These are phyloP conservation scores for Dendroctonus ponderosae DNA, from an alignment of 1,140 invertebrate genomes.

Conservation along the genomic window DNA sequence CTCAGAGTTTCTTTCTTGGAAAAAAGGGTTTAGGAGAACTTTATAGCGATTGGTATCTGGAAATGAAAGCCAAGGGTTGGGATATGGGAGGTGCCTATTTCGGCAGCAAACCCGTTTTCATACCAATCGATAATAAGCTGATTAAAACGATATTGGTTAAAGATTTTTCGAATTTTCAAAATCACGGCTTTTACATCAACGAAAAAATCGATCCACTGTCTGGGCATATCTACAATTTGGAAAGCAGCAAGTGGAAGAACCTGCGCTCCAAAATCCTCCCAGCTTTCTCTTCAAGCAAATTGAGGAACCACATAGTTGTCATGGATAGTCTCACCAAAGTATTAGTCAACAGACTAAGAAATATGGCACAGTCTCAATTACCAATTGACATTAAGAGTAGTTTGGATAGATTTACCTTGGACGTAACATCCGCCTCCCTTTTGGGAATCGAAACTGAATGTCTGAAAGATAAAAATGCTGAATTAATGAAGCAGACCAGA, in stretches of 20 bases:
- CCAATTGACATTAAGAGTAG: slow-evolving; percentile 54
- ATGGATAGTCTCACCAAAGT: slow-evolving; percentile 44
- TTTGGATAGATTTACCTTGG: slow-evolving; percentile 49
- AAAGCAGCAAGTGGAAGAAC: slow-evolving; percentile 48
- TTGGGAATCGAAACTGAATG: slow-evolving; percentile 48
- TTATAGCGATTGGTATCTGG: no score
- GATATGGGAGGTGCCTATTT: no score
- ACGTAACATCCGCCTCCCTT: no score
- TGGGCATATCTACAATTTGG: slow-evolving; percentile 47
- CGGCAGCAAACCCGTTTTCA: no score
- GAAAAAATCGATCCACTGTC: slow-evolving; percentile 55
- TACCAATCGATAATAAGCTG: no score
- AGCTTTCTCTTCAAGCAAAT: slow-evolving; percentile 49
- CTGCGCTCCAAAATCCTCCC: slow-evolving; percentile 48
- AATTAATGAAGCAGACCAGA: no score
- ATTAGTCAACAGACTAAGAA: slow-evolving; percentile 33
- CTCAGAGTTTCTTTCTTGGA: no score
- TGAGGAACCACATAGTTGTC: slow-evolving; percentile 51
- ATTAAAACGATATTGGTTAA: no score
- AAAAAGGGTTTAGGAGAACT: no score
- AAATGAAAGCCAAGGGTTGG: no score
- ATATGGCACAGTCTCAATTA: slow-evolving; percentile 48
- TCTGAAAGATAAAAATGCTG: no score
- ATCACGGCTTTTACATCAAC: slow-evolving; percentile 39
- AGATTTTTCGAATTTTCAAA: no score